Evolutionary conservation across 2,888 invertebrate genomes (phyloP).

Genomic region (Selenia dentaria): DNA sequence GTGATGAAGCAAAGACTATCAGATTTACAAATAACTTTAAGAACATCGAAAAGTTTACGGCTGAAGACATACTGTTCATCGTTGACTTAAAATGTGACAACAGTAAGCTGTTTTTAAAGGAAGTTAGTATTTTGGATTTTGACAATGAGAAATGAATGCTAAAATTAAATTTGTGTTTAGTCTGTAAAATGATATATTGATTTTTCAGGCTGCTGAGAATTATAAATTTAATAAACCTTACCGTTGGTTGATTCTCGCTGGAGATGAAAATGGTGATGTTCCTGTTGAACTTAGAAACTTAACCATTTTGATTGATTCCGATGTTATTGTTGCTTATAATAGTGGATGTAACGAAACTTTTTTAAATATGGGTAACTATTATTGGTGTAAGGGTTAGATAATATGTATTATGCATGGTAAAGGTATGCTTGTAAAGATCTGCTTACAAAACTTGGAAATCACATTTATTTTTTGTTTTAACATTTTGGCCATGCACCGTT

Average conservation of each 20-base stretch:
- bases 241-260: slow-evolving; percentile 54
- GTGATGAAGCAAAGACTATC: slow-evolving; percentile 34
- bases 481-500: too few species aligned
- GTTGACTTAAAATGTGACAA: slow-evolving; percentile 42
- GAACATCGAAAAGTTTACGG: slow-evolving; percentile 22
- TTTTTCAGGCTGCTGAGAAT: slow-evolving; percentile 46
- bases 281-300: slow-evolving; percentile 36
- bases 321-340: slow-evolving; percentile 48
- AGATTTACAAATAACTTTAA: slow-evolving; percentile 35
- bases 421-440: too few species aligned
- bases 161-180: too few species aligned
- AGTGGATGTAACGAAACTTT: slow-evolving; percentile 17
- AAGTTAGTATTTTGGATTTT: slow-evolving; percentile 35
- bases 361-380: slow-evolving; percentile 47
- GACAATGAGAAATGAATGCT: too few species aligned
- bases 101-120: slow-evolving; percentile 34
- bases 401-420: too few species aligned
- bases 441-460: too few species aligned
- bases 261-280: slow-evolving; percentile 23
- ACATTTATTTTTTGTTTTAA: too few species aligned
- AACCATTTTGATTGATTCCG: slow-evolving; percentile 55
- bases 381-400: too few species aligned
- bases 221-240: slow-evolving; percentile 49
- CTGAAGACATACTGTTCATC: slow-evolving; percentile 37
- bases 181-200: background rate